Base-by-base conservation (phyloP, 92 coral and sea anemone species). In the Phenganax subtilis region DNA sequence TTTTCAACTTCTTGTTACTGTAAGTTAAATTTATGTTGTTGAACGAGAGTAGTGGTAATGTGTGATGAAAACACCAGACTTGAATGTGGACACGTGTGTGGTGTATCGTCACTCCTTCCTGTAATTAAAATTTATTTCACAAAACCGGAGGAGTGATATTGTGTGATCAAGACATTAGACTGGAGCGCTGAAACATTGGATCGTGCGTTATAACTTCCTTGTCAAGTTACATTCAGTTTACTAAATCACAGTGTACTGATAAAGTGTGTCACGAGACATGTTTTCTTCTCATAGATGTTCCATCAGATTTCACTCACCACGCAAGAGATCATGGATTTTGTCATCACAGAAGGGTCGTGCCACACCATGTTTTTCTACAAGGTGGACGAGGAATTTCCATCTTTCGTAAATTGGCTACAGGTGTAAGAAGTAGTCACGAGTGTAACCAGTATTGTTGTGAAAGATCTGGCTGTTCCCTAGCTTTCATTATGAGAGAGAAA, bases 361-460 rank as follows among this genome's bases (percentile, higher is more conserved):
- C 83, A 0, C 83, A 79, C 56, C 83, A 79, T 10, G 71, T 79
- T 20, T 79, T 79, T 65, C 60, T 79, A 6, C 44, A 79, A 16
- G 83, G 83, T 2, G 83, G 83, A 64, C 37, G 56, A 79, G 74
- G 83, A 6, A 60, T 62, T 51, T 79, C 83, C 54, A 65, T 31
- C 10, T 79, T 79, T 20, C 83, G 54, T 64, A 51, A 29, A 63
- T 73, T 79, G 17, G 56, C 72, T 62, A 63, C 54, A 7, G 37
- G 53, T 52, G 51, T 79, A 2, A 51, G 54, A 16, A 79, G 83
- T 69, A 79, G 10, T 10, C 63, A 62, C 7, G 69, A 65, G 65
- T 79, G 83, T 20, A 79, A 79, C n/a, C 16, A 62, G 69, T 55
- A 54, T 44, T 79, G 83, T 37, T 79, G 83, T 79, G 57, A 79